These are phyloP conservation scores for Diachrysia chrysitis DNA, from an alignment of 2,888 invertebrate genomes.

Conservation along the genomic window DNA sequence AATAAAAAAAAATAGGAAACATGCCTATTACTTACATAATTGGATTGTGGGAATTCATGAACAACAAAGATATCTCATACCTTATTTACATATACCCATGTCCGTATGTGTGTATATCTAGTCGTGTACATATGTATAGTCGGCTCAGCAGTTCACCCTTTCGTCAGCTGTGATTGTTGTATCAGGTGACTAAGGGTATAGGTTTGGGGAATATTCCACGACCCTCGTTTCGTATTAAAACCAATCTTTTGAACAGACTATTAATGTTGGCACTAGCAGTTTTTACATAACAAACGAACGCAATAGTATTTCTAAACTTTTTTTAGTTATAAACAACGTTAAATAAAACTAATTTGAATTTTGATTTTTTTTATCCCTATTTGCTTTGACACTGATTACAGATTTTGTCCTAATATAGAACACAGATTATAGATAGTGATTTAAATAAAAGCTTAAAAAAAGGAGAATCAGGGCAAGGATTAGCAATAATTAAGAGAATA, in stretches of 20 bases:
- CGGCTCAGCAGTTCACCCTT: background rate
- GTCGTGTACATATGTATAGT: background rate
- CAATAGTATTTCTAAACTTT: background rate
- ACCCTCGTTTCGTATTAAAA: background rate
- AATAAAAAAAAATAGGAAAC: too few relatives aligned
- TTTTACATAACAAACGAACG: background rate
- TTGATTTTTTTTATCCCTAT: too few relatives aligned
- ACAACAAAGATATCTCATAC: background rate
- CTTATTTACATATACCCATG: too few relatives aligned
- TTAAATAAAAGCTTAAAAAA: too few relatives aligned
- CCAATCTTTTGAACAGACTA: background rate
- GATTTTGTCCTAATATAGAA: too few relatives aligned
- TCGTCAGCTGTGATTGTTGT: background rate
- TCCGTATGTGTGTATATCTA: background rate
- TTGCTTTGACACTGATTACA: too few relatives aligned
- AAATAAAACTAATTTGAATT: too few relatives aligned
- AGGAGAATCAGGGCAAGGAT: too few relatives aligned
- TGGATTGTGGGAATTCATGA: background rate
- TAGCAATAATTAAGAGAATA: too few relatives aligned
- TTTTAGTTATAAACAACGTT: too few relatives aligned
- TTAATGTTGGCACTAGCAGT: background rate
- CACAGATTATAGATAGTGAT: too few relatives aligned
- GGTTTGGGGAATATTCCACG: constrained; percentile 1
- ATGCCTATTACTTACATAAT: too few relatives aligned
- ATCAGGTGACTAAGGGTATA: constrained; percentile 6